These are phyloP conservation scores for Tenthredo livida DNA, from an alignment of 2,888 invertebrate genomes.

Conservation along the genomic window DNA sequence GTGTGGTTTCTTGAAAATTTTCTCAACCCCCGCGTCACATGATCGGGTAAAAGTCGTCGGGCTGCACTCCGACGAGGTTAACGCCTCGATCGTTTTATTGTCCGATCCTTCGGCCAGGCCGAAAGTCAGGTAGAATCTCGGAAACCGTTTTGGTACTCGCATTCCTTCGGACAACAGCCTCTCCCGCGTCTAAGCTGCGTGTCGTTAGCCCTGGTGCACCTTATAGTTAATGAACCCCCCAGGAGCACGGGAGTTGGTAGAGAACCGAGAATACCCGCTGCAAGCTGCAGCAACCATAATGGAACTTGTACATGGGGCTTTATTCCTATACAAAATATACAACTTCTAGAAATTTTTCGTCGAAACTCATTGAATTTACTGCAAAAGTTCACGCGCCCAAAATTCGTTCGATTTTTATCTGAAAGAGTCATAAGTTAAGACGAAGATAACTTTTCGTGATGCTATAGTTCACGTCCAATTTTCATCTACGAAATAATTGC, in stretches of 20 bases:
- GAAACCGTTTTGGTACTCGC: slow-evolving; percentile 44
- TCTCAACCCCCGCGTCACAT: neutral
- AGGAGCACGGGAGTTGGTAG: neutral
- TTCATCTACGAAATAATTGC: too few relatives aligned
- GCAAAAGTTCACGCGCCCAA: neutral
- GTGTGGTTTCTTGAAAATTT: neutral
- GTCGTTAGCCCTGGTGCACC: slow-evolving; percentile 33
- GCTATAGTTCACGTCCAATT: too few relatives aligned
- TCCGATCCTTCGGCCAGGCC: slow-evolving; percentile 2
- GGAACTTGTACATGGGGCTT: neutral
- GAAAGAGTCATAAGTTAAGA: too few relatives aligned
- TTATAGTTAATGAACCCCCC: slow-evolving; percentile 27
- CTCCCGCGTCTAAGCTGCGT: neutral
- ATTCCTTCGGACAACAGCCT: slow-evolving; percentile 5
- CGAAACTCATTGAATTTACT: neutral
- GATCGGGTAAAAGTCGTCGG: neutral
- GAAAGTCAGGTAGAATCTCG: slow-evolving; percentile 39
- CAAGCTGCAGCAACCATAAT: neutral
- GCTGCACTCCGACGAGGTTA: slow-evolving; percentile 12
- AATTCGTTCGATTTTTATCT: neutral
- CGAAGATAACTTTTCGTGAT: too few relatives aligned
- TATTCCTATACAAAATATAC: neutral
- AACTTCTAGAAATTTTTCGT: neutral
- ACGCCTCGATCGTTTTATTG: slow-evolving; percentile 21
- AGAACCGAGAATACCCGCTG: neutral